These are phyloP conservation scores for Enoplolaimus lenunculus DNA, from an alignment of 2,888 invertebrate genomes.

Conservation along the genomic window DNA sequence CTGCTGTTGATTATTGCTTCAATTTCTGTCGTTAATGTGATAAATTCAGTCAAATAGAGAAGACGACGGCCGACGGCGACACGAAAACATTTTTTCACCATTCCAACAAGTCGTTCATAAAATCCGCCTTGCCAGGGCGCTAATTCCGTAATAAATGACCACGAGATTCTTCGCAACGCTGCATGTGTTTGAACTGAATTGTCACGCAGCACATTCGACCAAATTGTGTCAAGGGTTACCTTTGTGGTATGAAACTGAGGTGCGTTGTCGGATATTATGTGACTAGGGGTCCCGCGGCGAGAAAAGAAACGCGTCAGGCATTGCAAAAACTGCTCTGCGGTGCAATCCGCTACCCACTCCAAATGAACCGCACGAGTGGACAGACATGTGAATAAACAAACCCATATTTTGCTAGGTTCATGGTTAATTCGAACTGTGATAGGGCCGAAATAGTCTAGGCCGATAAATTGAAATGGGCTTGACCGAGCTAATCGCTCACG, in stretches of 20 bases:
- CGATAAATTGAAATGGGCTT: slow-evolving; percentile 26
- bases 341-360: slow-evolving; percentile 36
- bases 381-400: slow-evolving; percentile 41
- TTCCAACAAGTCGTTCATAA: slow-evolving; percentile 42
- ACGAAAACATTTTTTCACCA: slow-evolving; percentile 39
- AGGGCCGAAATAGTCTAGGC: slow-evolving; percentile 41
- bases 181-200: slow-evolving; percentile 9
- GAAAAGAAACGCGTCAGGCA: slow-evolving; percentile 37
- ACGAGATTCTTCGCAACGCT: slow-evolving; percentile 26
- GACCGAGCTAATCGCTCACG: not conserved
- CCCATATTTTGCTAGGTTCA: slow-evolving; percentile 33
- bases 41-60: slow-evolving; percentile 41
- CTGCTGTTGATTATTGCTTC: slow-evolving; percentile 36
- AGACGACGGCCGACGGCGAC: slow-evolving; percentile 37
- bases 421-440: slow-evolving; percentile 29
- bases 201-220: slow-evolving; percentile 2
- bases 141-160: slow-evolving; percentile 41
- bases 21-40: slow-evolving; percentile 34
- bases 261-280: slow-evolving; percentile 41
- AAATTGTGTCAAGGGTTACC: slow-evolving; percentile 32
- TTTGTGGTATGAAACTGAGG: slow-evolving; percentile 40
- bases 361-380: slow-evolving; percentile 40
- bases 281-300: slow-evolving; percentile 33
- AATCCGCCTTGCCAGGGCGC: slow-evolving; percentile 45
- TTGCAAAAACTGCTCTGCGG: slow-evolving; percentile 33